Percentiles rank a stretch among this genome's conserved stretches.
phyloP scores from a whole-genome alignment of 2,888 invertebrate genomes.

The Gastrophysa polygoni region DNA sequence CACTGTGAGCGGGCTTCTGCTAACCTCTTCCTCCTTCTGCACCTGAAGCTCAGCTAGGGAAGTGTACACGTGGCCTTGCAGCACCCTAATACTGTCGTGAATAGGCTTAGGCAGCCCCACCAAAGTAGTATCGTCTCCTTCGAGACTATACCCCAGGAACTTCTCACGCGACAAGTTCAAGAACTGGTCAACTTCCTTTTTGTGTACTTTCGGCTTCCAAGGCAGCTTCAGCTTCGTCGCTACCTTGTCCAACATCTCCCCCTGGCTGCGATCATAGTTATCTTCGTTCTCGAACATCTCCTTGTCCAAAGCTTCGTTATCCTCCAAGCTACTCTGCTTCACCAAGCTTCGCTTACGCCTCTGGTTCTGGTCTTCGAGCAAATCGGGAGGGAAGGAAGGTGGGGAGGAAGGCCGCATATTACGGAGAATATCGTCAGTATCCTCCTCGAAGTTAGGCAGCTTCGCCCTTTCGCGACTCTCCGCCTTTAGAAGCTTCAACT shows the following conservation, averaged over 20 bases:
- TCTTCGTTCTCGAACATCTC: slow-evolving; percentile 67
- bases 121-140: slow-evolving; percentile 83
- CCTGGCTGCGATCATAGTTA: slow-evolving; percentile 57
- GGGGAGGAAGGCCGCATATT: slow-evolving; percentile 95
- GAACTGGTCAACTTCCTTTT: slow-evolving; percentile 92
- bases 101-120: slow-evolving; percentile 97
- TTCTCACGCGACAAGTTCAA: slow-evolving; percentile 90
- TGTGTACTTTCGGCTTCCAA: slow-evolving; percentile 95
- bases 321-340: slow-evolving; percentile 92
- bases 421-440: slow-evolving; percentile 92
- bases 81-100: slow-evolving; percentile 91
- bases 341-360: slow-evolving; percentile 79
- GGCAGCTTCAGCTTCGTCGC: slow-evolving; percentile 65
- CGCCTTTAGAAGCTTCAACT: slow-evolving; percentile 77
- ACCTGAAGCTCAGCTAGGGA: slow-evolving; percentile 93
- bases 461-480: slow-evolving; percentile 72
- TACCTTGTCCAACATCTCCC: slow-evolving; percentile 30
- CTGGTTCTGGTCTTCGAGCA: slow-evolving; percentile 84
- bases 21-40: slow-evolving; percentile 88
- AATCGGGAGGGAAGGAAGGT: slow-evolving; percentile 89
- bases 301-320: slow-evolving; percentile 70
- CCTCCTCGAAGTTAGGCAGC: slow-evolving; percentile 82
- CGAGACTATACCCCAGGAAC: slow-evolving; percentile 94
- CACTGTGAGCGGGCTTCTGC: slow-evolving; percentile 87
- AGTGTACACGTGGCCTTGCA: slow-evolving; percentile 90